These are phyloP conservation scores for Phaethornis superciliosus DNA, from an alignment of 2,113 vertebrate species.

Conservation along the genomic window DNA sequence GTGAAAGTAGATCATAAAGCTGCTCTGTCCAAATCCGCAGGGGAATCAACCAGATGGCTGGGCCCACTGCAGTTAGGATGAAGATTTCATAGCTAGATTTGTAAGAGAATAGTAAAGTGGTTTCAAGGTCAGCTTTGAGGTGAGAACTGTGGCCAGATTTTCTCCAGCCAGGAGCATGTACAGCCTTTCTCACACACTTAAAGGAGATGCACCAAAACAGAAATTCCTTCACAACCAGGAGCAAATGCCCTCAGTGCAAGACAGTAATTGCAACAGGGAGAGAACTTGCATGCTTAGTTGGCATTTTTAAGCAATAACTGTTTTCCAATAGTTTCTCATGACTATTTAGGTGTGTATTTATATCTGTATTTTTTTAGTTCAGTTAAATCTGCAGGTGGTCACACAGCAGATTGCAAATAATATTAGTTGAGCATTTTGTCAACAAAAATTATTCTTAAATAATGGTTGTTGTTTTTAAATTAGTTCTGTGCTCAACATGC, in stretches of 20 bases:
- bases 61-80: conserved; percentile 21
- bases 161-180: neutral
- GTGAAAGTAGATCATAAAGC: neutral
- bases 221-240: neutral
- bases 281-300: neutral
- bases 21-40: neutral
- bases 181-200: neutral
- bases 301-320: neutral
- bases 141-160: neutral
- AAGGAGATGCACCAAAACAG: neutral
- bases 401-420: neutral
- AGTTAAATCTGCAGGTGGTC: neutral
- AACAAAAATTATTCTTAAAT: neutral
- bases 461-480: neutral
- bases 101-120: neutral
- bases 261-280: neutral
- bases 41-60: conserved; percentile 45
- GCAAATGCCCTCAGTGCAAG: neutral
- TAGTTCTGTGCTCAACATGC: neutral
- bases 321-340: neutral
- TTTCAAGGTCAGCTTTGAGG: conserved; percentile 3
- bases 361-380: neutral
- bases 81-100: conserved; percentile 4
- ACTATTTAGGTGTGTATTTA: neutral
- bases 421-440: neutral